Percentiles rank a stretch among this genome's conserved stretches.
These are phyloP conservation scores for Microctonus aethiopoides DNA, from an alignment of 2,888 invertebrate species.

Conservation along the genomic window DNA sequence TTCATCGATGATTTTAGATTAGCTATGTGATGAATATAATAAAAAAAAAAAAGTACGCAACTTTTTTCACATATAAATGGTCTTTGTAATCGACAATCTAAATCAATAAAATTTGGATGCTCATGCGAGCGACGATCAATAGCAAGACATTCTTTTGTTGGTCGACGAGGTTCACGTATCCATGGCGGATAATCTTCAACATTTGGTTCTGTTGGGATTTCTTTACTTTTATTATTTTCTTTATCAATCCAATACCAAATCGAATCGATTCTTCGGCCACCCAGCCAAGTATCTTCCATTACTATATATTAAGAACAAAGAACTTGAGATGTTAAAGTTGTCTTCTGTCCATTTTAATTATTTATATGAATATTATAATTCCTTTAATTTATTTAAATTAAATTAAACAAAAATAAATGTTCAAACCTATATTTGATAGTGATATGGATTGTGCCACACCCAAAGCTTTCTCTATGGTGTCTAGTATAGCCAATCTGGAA, in stretches of 20 bases:
- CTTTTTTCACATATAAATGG: slow-evolving; percentile 70
- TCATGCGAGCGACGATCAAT: slow-evolving; percentile 69
- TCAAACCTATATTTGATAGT: slow-evolving; percentile 69
- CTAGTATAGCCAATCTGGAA: slow-evolving; percentile 64
- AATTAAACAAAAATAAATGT: slow-evolving; percentile 1
- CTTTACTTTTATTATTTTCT: slow-evolving; percentile 37
- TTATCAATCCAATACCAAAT: slow-evolving; percentile 47
- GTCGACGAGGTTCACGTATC: slow-evolving; percentile 66
- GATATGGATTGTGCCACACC: slow-evolving; percentile 69
- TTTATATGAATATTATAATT: not conserved
- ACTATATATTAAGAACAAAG: slow-evolving; percentile 29
- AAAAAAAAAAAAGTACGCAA: slow-evolving; percentile 37
- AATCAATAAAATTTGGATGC: slow-evolving; percentile 69
- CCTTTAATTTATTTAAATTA: slow-evolving; percentile 2
- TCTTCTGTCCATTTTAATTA: too few relatives aligned
- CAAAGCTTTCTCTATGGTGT: slow-evolving; percentile 68
- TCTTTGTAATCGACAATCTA: slow-evolving; percentile 69
- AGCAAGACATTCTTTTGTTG: slow-evolving; percentile 66
- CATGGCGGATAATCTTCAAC: slow-evolving; percentile 67
- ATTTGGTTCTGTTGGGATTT: slow-evolving; percentile 66
- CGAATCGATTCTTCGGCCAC: slow-evolving; percentile 45
- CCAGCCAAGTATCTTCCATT: slow-evolving; percentile 52
- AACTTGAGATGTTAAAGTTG: not conserved
- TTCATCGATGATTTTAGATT: not conserved
- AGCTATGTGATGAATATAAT: not conserved